phyloP scores from a whole-genome alignment of 2,797 vertebrate species.

The Lacerta bilineata region DNA sequence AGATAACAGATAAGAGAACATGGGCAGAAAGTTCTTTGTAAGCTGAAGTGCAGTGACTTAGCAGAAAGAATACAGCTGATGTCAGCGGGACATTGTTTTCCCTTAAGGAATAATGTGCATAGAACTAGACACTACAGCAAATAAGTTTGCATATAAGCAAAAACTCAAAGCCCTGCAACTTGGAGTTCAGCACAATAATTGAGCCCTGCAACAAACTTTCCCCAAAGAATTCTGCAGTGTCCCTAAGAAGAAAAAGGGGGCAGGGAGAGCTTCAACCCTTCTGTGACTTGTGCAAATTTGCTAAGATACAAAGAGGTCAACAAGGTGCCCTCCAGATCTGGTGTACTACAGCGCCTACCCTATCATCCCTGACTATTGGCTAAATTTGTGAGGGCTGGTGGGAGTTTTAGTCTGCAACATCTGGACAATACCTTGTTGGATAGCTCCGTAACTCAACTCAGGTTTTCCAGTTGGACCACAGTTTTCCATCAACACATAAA shows the following conservation, averaged over 20 bases:
- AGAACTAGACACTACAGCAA: background rate
- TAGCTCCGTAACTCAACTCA: background rate
- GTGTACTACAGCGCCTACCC: no score
- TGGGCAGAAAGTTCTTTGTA: background rate
- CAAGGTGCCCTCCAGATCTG: background rate
- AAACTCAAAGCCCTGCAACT: background rate
- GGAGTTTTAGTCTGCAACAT: background rate
- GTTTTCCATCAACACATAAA: background rate
- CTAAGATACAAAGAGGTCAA: background rate
- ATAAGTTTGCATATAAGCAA: slow-evolving; percentile 8
- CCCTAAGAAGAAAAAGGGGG: background rate
- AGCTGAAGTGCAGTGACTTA: background rate
- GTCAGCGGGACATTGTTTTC: background rate
- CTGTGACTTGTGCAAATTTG: background rate
- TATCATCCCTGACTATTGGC: background rate
- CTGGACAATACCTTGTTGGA: background rate
- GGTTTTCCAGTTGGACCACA: background rate
- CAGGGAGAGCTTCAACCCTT: background rate
- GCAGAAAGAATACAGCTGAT: accelerated
- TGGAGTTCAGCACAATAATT: background rate
- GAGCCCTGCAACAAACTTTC: background rate
- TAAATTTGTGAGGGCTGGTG: background rate
- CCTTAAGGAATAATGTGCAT: background rate
- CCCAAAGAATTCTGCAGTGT: background rate
- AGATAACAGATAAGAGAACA: background rate